Conservation (phyloP, 2,797 vertebrate genomes). For the Malacoraja senta region DNA sequence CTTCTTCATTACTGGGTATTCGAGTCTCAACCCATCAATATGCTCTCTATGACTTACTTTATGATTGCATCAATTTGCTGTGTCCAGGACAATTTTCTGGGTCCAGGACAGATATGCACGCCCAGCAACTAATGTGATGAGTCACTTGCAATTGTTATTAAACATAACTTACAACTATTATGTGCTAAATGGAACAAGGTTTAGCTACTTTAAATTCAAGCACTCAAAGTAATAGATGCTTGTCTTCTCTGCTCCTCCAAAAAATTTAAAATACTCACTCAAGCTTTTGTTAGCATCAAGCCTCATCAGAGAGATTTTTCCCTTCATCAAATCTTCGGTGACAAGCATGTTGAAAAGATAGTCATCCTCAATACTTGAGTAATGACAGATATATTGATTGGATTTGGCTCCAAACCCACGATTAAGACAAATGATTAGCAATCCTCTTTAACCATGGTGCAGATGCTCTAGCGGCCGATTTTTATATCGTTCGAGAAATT, state of each 20-base stretch:
- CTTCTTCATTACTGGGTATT: too few species aligned
- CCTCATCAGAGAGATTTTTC: conserved; percentile 25
- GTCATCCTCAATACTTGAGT: background rate
- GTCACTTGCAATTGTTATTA: background rate
- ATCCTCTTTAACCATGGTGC: background rate
- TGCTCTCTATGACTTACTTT: too few species aligned
- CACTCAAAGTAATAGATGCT: background rate
- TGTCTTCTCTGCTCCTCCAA: background rate
- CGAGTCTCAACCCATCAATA: too few species aligned
- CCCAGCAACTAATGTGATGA: too few species aligned
- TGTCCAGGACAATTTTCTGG: too few species aligned
- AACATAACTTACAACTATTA: background rate
- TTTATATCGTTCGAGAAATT: too few species aligned
- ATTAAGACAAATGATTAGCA: background rate
- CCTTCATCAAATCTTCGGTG: background rate
- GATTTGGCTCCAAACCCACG: background rate
- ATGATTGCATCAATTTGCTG: too few species aligned
- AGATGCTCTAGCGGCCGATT: background rate
- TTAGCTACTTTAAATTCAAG: background rate
- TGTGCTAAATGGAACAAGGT: background rate
- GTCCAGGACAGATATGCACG: too few species aligned
- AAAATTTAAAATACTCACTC: background rate
- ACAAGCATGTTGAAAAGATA: background rate
- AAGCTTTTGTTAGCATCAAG: background rate
- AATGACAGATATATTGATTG: conserved; percentile 13